A percentile compares a stretch with the other conserved stretches of the same genome.
Evolutionary conservation across 2,113 vertebrate species (phyloP).

Genomic region (Acrocephalus arundinaceus): DNA sequence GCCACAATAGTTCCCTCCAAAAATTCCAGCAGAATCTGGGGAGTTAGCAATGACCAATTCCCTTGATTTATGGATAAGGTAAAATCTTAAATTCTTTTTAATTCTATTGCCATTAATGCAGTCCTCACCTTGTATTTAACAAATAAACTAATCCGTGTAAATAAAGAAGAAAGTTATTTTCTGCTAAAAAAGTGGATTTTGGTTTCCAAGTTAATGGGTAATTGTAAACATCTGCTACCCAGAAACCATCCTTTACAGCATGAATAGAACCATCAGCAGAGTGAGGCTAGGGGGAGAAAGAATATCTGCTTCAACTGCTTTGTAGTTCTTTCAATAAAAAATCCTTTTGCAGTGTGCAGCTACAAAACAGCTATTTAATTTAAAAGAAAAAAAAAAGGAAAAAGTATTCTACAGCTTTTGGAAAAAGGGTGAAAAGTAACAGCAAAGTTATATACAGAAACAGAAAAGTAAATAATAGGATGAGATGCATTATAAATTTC

Average conservation of each 20-base stretch:
- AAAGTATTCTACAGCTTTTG: neutral
- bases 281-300: neutral
- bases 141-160: neutral
- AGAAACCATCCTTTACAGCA: neutral
- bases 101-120: neutral
- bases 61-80: neutral
- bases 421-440: neutral
- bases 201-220: neutral
- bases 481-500: neutral
- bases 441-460: neutral
- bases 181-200: neutral
- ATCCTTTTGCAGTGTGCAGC: neutral
- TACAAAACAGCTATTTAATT: neutral
- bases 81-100: conserved; percentile 9
- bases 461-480: neutral
- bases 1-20: neutral
- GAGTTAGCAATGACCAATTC: neutral
- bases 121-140: neutral
- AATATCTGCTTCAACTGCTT: neutral
- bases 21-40: neutral
- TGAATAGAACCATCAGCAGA: neutral
- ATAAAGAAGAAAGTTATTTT: neutral
- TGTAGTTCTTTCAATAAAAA: neutral
- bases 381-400: neutral
- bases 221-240: neutral